Conservation (phyloP, 2,113 vertebrate genomes). For the Typhlomys cinereus region DNA sequence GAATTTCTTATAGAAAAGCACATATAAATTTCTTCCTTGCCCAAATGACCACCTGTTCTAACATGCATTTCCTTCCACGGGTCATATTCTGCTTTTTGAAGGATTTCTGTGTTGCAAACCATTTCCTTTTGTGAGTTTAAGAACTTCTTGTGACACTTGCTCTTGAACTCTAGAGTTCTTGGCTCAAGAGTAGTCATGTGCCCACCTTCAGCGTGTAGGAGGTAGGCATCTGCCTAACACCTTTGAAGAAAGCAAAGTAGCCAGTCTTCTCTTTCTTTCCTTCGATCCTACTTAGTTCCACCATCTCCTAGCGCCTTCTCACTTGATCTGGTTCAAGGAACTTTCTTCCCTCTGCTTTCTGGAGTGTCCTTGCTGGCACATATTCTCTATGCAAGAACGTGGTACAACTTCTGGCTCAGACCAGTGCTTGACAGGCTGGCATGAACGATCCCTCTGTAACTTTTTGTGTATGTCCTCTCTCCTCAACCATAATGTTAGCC, state of each 20-base stretch:
- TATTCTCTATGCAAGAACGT: not conserved
- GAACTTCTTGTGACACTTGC: not conserved
- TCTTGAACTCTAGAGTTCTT: not conserved
- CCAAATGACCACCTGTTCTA: not conserved
- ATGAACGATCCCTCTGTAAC: not conserved
- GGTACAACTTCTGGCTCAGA: not conserved
- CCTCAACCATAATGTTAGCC: not conserved
- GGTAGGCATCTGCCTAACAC: not conserved
- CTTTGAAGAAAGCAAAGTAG: not conserved
- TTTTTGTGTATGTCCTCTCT: not conserved
- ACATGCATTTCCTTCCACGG: not conserved
- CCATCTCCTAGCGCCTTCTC: not conserved
- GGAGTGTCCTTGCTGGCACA: not conserved
- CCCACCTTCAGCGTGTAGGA: not conserved
- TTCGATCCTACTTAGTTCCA: not conserved
- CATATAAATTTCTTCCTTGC: not conserved
- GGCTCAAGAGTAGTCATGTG: not conserved
- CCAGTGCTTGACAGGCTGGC: not conserved
- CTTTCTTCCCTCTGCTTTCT: not conserved
- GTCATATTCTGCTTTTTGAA: not conserved
- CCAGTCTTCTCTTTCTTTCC: not conserved
- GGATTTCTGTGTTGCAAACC: not conserved
- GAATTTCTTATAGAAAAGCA: not conserved
- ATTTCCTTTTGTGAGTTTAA: not conserved
- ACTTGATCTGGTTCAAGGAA: not conserved